Percentiles rank a stretch among this genome's conserved stretches.
Conservation (phyloP, 2,113 vertebrate species). For the Ameiurus melas region DNA sequence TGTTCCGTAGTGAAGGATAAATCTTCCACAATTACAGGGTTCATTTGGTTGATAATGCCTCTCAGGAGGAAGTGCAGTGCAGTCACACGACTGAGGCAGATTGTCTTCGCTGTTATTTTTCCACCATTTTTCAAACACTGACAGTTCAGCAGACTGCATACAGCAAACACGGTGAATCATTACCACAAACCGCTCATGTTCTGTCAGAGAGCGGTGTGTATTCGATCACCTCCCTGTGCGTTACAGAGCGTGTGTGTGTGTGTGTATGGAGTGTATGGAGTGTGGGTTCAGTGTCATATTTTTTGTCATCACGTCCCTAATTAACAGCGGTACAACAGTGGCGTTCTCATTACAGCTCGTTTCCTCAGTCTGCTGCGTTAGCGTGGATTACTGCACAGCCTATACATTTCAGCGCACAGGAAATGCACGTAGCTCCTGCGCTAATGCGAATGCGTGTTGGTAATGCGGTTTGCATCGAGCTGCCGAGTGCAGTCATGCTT, state of each 20-base stretch:
- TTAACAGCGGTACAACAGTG: neutral
- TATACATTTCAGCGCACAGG: slow-evolving; percentile 24
- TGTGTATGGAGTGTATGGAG: neutral
- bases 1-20: slow-evolving; percentile 9
- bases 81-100: slow-evolving; percentile 13
- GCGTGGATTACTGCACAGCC: slow-evolving; percentile 20
- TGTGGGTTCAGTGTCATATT: neutral
- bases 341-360: neutral
- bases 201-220: neutral
- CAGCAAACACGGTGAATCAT: slow-evolving; percentile 34
- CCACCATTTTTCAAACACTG: slow-evolving; percentile 27
- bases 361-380: slow-evolving; percentile 21
- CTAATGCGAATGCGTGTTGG: slow-evolving; percentile 32
- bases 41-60: slow-evolving; percentile 34
- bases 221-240: neutral
- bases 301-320: slow-evolving; percentile 20
- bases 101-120: slow-evolving; percentile 7
- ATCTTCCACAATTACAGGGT: slow-evolving; percentile 34
- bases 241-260: neutral
- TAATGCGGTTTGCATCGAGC: slow-evolving; percentile 50
- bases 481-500: slow-evolving; percentile 48
- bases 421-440: slow-evolving; percentile 24
- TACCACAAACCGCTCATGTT: slow-evolving; percentile 32
- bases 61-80: slow-evolving; percentile 30
- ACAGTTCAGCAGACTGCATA: slow-evolving; percentile 36